Evolutionary conservation across 2,888 invertebrate genomes (phyloP), one percentile per base, ranked within the genome.

Genomic region (Electrophaes corylata): DNA sequence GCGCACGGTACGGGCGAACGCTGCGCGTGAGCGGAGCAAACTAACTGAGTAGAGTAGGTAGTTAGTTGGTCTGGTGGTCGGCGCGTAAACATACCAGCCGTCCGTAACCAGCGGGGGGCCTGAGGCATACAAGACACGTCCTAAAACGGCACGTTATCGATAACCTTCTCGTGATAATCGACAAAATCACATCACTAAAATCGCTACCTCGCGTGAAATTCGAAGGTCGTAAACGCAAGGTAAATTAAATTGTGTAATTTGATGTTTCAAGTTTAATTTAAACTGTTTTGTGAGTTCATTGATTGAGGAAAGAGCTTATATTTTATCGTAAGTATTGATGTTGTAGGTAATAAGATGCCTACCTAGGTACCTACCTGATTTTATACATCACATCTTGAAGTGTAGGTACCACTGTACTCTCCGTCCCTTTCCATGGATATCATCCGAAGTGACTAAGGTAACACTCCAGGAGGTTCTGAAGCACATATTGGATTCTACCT

Each of bases 131-230:
- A 41, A 71, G 63, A 71, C 80, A 75, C 78, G 79, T 75, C 79
- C 81, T 79, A 79, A 81, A 81, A 79, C 78, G 68, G 75, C 76
- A 75, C 79, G 77, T 78, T 85, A 84, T 85, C 84, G 86, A 86
- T 83, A 83, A 81, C 81, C 81, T 78, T 63, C 58, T 66, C 59
- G 65, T 67, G 61, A 70, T 69, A 46, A 60, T 62, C 79, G 76
- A 77, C 73, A 76, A 72, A n/a, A 73, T 66, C 69, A 71, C 81
- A 78, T 69, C 79, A 76, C 79, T 79, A 78, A 71, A 72, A 71
- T 72, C 67, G 75, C 76, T 76, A 72, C 73, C 64, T 69, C 69
- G 71, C 67, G 73, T 71, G 70, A 73, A 75, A 71, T 62, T 60
- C 68, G 65, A 75, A 75, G 75, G 72, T 69, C 60, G 64, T 66